A percentile compares a stretch with the other conserved stretches of the same genome.
phyloP scores from a whole-genome alignment of 2,797 vertebrate species.

The Trachurus trachurus region DNA sequence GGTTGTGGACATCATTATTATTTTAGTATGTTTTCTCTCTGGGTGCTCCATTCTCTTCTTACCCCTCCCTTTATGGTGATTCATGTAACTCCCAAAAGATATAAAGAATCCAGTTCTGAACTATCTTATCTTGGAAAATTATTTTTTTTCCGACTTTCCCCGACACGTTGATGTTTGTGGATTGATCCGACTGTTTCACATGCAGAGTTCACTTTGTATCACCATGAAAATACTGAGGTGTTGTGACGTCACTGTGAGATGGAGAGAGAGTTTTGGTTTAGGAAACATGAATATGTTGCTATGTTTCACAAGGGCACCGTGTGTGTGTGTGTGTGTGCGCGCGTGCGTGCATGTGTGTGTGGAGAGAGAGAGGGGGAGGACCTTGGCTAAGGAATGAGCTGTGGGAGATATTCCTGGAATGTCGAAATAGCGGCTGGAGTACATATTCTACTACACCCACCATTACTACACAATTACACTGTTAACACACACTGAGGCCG shows the following conservation, averaged over 20 bases:
- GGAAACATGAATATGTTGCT: neutral
- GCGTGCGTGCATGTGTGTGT: neutral
- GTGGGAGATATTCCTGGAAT: slow-evolving; percentile 66
- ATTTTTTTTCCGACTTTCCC: neutral
- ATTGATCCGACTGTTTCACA: neutral
- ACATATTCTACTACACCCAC: slow-evolving; percentile 55
- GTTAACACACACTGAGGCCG: slow-evolving; percentile 2
- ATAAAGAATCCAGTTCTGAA: neutral
- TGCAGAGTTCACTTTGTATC: neutral
- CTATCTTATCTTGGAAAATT: neutral
- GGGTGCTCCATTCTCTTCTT: neutral
- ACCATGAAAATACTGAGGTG: neutral
- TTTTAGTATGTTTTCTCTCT: neutral
- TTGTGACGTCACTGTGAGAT: neutral
- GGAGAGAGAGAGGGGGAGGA: neutral
- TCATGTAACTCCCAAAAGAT: neutral
- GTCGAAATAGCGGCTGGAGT: slow-evolving; percentile 63
- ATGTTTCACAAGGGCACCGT: neutral
- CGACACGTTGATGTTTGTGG: neutral
- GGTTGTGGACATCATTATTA: neutral
- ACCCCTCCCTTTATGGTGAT: neutral
- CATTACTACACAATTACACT: slow-evolving; percentile 10
- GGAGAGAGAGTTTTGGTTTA: neutral
- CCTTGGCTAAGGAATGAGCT: neutral
- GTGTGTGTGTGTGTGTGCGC: slow-evolving; percentile 1